Evolutionary conservation across 2,797 vertebrate species (phyloP).

Genomic region (Acanthornis magna): DNA sequence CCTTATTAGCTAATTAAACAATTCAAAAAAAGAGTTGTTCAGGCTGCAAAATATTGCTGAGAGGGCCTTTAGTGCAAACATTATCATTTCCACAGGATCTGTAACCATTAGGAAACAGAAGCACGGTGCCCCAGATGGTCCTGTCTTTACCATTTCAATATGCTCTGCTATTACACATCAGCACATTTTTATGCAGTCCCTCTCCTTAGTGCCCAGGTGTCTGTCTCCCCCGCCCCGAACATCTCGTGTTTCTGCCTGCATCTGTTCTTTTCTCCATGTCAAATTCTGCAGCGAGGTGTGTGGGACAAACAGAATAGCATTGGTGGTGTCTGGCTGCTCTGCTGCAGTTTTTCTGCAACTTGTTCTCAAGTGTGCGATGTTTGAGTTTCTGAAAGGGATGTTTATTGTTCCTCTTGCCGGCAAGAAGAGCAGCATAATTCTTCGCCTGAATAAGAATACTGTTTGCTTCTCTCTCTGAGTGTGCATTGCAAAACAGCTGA

Average conservation of each 20-base stretch:
- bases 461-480: background rate
- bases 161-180: background rate
- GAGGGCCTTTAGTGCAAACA: constrained; percentile 24
- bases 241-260: background rate
- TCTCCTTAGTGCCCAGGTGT: background rate
- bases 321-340: background rate
- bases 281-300: background rate
- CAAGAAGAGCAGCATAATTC: background rate
- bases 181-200: background rate
- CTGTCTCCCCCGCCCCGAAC: background rate
- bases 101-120: constrained; percentile 15
- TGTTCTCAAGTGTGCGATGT: background rate
- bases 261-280: background rate
- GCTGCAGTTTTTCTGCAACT: background rate
- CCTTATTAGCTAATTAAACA: constrained; percentile 67
- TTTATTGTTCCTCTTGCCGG: background rate
- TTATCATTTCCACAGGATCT: constrained; percentile 19
- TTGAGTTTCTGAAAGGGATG: background rate
- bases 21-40: constrained; percentile 60
- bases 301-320: background rate
- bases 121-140: background rate
- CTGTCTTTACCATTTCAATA: background rate
- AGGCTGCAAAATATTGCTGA: constrained; percentile 46
- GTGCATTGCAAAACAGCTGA: background rate
- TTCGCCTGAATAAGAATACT: background rate